phyloP scores from a whole-genome alignment of 2,888 invertebrate species.

The Drosophila trichaetosa region DNA sequence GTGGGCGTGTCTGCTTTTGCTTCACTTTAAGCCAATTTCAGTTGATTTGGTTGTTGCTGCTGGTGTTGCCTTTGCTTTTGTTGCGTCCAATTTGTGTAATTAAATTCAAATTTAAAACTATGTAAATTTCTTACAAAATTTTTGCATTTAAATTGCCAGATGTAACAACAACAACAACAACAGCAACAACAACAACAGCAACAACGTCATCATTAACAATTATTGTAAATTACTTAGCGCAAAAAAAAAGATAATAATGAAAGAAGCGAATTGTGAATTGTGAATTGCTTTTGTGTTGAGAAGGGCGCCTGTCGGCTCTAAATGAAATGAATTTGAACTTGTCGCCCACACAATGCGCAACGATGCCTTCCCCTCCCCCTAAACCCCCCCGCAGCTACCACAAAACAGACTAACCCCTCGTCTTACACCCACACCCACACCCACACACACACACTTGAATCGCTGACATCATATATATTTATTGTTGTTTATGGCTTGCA shows the following conservation, averaged over 20 bases:
- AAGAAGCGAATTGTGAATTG: conserved; percentile 7
- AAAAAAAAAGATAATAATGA: conserved; percentile 16
- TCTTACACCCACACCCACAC: background rate
- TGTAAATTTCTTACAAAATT: conserved; percentile 73
- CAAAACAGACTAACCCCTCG: background rate
- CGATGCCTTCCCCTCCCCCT: background rate
- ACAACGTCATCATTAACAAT: conserved; percentile 65
- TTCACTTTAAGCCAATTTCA: conserved; percentile 56
- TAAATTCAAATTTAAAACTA: conserved; percentile 79
- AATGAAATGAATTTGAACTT: conserved; percentile 67
- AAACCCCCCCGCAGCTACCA: background rate
- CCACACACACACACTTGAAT: conserved; percentile 23
- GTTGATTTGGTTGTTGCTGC: conserved; percentile 27
- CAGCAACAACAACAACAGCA: conserved; percentile 25
- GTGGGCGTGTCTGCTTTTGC: conserved; percentile 67
- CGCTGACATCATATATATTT: conserved; percentile 72
- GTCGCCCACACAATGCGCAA: conserved; percentile 63
- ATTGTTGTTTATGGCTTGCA: conserved; percentile 60
- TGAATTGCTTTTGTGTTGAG: conserved; percentile 25
- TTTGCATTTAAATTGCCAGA: conserved; percentile 75
- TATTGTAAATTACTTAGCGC: conserved; percentile 73
- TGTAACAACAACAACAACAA: conserved; percentile 25
- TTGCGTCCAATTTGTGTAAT: conserved; percentile 75
- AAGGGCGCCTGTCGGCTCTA: conserved; percentile 44
- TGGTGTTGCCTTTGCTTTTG: conserved; percentile 27